Conservation (phyloP, 2,888 invertebrate genomes). For the Dione juno region DNA sequence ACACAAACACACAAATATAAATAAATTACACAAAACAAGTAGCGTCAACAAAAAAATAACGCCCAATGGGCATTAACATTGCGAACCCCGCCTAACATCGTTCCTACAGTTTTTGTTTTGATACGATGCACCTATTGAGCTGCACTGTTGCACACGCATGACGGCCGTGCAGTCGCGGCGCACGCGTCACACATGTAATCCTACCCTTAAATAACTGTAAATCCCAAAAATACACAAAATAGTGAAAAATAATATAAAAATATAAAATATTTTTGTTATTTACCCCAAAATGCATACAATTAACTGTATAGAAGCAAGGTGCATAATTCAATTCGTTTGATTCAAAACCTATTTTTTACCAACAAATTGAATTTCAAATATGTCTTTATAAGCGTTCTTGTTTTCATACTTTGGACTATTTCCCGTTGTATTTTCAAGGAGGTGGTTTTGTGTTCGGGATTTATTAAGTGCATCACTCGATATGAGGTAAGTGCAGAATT, state of each 20-base stretch:
- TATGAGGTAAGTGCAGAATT: slow-evolving; percentile 68
- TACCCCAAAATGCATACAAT: slow-evolving; percentile 16
- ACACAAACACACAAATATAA: slow-evolving; percentile 4
- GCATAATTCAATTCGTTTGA: slow-evolving; percentile 58
- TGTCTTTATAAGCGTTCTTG: slow-evolving; percentile 74
- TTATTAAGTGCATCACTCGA: slow-evolving; percentile 40
- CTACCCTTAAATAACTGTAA: slow-evolving; percentile 34
- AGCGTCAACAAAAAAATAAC: slow-evolving; percentile 16
- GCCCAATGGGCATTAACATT: slow-evolving; percentile 31
- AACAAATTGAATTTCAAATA: slow-evolving; percentile 81
- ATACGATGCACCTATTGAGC: slow-evolving; percentile 56
- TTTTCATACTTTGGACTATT: slow-evolving; percentile 71
- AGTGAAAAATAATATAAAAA: not conserved
- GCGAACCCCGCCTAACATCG: slow-evolving; percentile 59
- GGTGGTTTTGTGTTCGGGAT: slow-evolving; percentile 61
- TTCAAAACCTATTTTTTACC: slow-evolving; percentile 75
- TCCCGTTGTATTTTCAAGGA: slow-evolving; percentile 60
- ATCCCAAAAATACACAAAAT: not conserved
- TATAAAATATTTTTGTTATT: not conserved
- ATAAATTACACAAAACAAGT: slow-evolving; percentile 18
- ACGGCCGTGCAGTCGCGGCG: slow-evolving; percentile 61
- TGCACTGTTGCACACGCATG: slow-evolving; percentile 62
- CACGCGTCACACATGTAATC: slow-evolving; percentile 61
- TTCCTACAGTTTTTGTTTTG: slow-evolving; percentile 77
- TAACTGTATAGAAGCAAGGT: slow-evolving; percentile 59